These are phyloP conservation scores for Drosophila greeni DNA, from an alignment of 2,888 invertebrate genomes.

Conservation along the genomic window DNA sequence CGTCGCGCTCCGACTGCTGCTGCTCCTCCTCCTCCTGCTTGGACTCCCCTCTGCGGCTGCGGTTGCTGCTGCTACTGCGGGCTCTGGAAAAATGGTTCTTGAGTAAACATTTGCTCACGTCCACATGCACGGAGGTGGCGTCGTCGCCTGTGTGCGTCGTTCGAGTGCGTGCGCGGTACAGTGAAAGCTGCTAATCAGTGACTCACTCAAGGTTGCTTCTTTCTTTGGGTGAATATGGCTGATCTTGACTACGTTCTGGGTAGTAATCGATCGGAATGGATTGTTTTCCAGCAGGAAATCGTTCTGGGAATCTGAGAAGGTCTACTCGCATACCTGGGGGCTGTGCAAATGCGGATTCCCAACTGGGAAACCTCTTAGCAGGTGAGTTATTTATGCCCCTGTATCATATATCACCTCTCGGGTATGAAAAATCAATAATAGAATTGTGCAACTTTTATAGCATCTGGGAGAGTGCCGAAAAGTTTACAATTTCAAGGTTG, in stretches of 20 bases:
- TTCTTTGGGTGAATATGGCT: neutral
- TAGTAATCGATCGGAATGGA: neutral
- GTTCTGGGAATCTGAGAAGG: too few species aligned
- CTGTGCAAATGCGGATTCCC: too few species aligned
- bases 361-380: neutral
- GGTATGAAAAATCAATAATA: neutral
- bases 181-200: slow-evolving; percentile 27
- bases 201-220: slow-evolving; percentile 11
- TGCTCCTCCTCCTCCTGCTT: neutral
- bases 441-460: neutral
- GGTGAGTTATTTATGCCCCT: neutral
- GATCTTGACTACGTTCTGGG: neutral
- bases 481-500: neutral
- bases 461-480: neutral
- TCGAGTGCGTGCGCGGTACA: slow-evolving; percentile 41
- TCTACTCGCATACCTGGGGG: neutral
- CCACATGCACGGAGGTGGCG: neutral
- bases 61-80: slow-evolving; percentile 1
- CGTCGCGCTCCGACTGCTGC: slow-evolving; percentile 4
- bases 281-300: neutral
- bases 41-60: slow-evolving; percentile 5
- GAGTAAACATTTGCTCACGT: slow-evolving; percentile 23
- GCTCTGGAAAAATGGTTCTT: slow-evolving; percentile 39
- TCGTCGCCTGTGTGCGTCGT: slow-evolving; percentile 21
- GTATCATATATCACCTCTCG: neutral